These are phyloP conservation scores for Camponotus vicinus DNA, from an alignment of 1,140 invertebrate genomes.

Conservation along the genomic window DNA sequence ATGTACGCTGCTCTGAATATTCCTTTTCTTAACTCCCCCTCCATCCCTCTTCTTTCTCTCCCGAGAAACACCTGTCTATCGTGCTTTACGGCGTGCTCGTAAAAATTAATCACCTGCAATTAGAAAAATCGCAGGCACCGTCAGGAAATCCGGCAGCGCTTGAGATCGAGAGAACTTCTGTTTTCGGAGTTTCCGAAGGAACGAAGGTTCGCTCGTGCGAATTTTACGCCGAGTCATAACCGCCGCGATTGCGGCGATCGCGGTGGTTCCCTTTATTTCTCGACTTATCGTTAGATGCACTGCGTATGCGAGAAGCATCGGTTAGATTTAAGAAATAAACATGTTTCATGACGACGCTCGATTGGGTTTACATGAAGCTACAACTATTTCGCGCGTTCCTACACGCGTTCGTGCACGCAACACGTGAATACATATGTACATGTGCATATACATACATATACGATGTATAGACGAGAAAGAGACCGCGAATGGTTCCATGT, in stretches of 20 bases:
- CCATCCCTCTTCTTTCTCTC: constrained; percentile 12
- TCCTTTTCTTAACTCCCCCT: constrained; percentile 1
- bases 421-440: neutral
- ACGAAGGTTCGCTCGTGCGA: constrained; percentile 23
- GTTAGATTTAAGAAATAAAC: constrained; percentile 12
- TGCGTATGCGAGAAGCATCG: too few relatives aligned
- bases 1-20: constrained; percentile 1
- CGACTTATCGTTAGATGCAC: neutral
- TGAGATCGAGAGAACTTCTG: neutral
- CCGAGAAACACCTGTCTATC: constrained; percentile 79
- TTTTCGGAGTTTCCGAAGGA: constrained; percentile 42
- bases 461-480: constrained; percentile 30
- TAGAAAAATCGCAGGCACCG: constrained; percentile 75
- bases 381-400: neutral
- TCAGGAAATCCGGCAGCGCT: neutral
- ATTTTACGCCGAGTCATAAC: constrained; percentile 21
- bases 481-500: constrained; percentile 40
- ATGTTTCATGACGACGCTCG: neutral
- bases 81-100: constrained; percentile 78
- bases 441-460: neutral
- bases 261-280: neutral
- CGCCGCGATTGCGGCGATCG: neutral
- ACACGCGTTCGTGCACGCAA: neutral
- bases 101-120: constrained; percentile 82
- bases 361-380: neutral